Evolutionary conservation across 2,888 invertebrate genomes (phyloP), one percentile per base, ranked within the genome.

Genomic region (Sphaeridia pumilis): DNA sequence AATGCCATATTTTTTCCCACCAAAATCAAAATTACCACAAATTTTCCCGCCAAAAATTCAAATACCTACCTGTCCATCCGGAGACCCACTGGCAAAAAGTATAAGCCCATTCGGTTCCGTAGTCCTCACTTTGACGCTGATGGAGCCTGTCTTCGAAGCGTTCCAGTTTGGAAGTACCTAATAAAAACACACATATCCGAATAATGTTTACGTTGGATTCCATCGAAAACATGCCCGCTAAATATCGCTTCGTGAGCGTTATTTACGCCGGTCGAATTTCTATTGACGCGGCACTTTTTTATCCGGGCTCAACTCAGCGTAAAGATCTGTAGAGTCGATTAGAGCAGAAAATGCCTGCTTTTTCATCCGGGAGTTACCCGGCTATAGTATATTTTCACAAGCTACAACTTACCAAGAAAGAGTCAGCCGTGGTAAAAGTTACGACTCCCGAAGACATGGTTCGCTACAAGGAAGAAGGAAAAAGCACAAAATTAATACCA

Each of bases 41-140:
- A n/a, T n/a, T n/a, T n/a, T n/a, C n/a, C n/a, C n/a, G n/a, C n/a
- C n/a, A 47, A 28, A 44, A 50, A 43, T 28, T 50, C 44, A 50
- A 50, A 44, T 34, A 50, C 43, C 26, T 47, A 52, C 52, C 52
- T 52, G 52, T 47, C 47, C 52, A 17, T 52, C 52, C 46, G 42
- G 31, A 17, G 49, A 36, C 3, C 88, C 90, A 67, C 85, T 84
- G 71, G 90, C 92, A 77, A 90, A 87, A 69, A 95, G 80, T 51
- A 97, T 81, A 62, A 97, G 77, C 24, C 95, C 95, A 68, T 94
- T 89, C 5, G 88, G 84, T 71, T 95, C 94, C 70, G 87, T 89
- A 43, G 95, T 95, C 58, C 93, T 82, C 69, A 97, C 89, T 74
- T 93, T 90, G 74, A 94, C 88, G 41, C 88, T 84, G 68, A 94